phyloP scores from a whole-genome alignment of 1,140 invertebrate genomes.

The Aphelinus atriplicis region DNA sequence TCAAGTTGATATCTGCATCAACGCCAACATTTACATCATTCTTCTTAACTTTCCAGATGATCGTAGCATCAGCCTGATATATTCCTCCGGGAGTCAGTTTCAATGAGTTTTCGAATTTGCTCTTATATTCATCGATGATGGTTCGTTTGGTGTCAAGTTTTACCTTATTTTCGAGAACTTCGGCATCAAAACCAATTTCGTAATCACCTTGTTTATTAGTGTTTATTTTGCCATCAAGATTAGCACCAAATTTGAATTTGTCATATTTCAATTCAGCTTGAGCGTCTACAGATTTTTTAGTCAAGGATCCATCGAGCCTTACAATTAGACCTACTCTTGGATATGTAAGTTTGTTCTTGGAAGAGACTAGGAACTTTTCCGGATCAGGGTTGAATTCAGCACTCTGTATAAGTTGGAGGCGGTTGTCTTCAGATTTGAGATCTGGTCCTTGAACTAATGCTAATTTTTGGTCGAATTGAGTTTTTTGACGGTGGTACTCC shows the following conservation, averaged over 20 bases:
- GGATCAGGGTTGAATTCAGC: slow-evolving; percentile 56
- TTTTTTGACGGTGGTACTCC: slow-evolving; percentile 53
- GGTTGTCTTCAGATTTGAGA: slow-evolving; percentile 67
- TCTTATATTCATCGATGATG: slow-evolving; percentile 67
- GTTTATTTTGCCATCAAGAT: slow-evolving; percentile 67
- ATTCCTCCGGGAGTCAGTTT: slow-evolving; percentile 71
- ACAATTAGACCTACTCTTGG: slow-evolving; percentile 64
- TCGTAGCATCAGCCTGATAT: slow-evolving; percentile 70
- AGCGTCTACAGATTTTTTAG: slow-evolving; percentile 65
- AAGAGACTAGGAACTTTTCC: slow-evolving; percentile 55
- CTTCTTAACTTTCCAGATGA: slow-evolving; percentile 66
- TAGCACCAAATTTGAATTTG: slow-evolving; percentile 68
- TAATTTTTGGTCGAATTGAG: slow-evolving; percentile 63
- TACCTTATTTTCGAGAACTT: slow-evolving; percentile 69
- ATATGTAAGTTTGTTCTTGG: slow-evolving; percentile 67
- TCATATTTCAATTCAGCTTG: slow-evolving; percentile 66
- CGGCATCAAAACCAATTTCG: slow-evolving; percentile 67
- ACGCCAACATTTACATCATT: slow-evolving; percentile 69
- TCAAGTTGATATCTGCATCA: slow-evolving; percentile 63
- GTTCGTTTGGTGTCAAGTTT: slow-evolving; percentile 69
- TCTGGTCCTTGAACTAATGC: slow-evolving; percentile 72
- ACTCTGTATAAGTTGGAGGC: slow-evolving; percentile 66
- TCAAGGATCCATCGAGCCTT: slow-evolving; percentile 66
- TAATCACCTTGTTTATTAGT: slow-evolving; percentile 69
- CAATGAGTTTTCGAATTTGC: slow-evolving; percentile 71